Evolutionary conservation across 2,113 vertebrate genomes (phyloP).

Genomic region (Oncorhynchus keta): DNA sequence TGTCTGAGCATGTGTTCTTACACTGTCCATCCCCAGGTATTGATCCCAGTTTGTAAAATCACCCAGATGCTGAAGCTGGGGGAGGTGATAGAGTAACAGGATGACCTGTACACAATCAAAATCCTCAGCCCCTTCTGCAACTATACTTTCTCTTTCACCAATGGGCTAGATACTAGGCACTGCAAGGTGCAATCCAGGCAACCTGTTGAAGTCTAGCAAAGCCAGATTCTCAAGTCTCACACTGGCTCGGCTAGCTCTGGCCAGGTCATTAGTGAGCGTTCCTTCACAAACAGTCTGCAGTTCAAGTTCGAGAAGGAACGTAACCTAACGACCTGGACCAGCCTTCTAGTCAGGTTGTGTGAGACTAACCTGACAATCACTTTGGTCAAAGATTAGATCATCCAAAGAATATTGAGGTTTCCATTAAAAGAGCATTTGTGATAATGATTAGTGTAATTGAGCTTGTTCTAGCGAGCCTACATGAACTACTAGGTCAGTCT

Average conservation of each 20-base stretch:
- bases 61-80: slow-evolving; percentile 78
- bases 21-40: slow-evolving; percentile 70
- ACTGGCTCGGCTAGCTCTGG: too few species aligned
- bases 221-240: not conserved
- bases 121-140: slow-evolving; percentile 79
- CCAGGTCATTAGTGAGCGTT: too few species aligned
- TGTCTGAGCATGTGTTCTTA: not conserved
- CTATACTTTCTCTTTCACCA: slow-evolving; percentile 81
- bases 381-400: not conserved
- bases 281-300: too few species aligned
- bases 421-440: not conserved
- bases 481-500: too few species aligned
- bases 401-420: not conserved
- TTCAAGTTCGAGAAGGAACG: too few species aligned
- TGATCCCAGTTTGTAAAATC: slow-evolving; percentile 77
- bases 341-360: too few species aligned
- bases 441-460: not conserved
- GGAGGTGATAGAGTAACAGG: slow-evolving; percentile 82
- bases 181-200: slow-evolving; percentile 74
- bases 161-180: slow-evolving; percentile 84
- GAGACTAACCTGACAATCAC: too few species aligned
- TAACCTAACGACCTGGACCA: too few species aligned
- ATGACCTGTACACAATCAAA: slow-evolving; percentile 75
- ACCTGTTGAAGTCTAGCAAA: not conserved
- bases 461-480: too few species aligned